These are phyloP conservation scores for Latrodectus geometricus DNA, from an alignment of 1,140 invertebrate species.

Conservation along the genomic window DNA sequence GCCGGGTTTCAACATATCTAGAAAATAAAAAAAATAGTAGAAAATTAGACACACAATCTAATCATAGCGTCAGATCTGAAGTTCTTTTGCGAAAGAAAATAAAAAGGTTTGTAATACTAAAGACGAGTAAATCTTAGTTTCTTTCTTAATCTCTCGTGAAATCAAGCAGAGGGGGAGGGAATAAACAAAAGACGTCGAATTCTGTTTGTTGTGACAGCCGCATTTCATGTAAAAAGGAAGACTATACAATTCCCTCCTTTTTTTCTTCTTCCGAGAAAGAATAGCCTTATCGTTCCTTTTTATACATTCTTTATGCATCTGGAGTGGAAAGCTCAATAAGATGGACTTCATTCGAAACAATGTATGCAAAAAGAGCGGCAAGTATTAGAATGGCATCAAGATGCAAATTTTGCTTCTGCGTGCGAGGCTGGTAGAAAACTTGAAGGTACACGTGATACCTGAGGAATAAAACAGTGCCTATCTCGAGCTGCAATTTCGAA, in stretches of 20 bases:
- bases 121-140: conserved; percentile 23
- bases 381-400: conserved; percentile 34
- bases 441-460: conserved; percentile 9
- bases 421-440: background rate
- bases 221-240: background rate
- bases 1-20: too few relatives aligned
- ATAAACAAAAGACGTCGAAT: background rate
- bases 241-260: background rate
- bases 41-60: conserved; percentile 29
- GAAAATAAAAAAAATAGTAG: background rate
- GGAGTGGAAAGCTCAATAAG: background rate
- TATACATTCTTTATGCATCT: background rate
- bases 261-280: background rate
- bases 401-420: conserved; percentile 26
- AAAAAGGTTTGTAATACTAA: conserved; percentile 18
- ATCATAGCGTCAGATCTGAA: conserved; percentile 22
- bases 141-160: conserved; percentile 34
- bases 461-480: conserved; percentile 18
- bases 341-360: conserved; percentile 19
- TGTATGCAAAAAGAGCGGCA: conserved; percentile 15
- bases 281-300: conserved; percentile 6
- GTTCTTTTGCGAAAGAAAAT: background rate
- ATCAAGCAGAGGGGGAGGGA: conserved; percentile 3
- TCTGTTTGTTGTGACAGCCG: conserved; percentile 8
- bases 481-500: conserved; percentile 27